These are phyloP conservation scores for Thalassoma bifasciatum DNA, from an alignment of 2,113 vertebrate species.

Conservation along the genomic window DNA sequence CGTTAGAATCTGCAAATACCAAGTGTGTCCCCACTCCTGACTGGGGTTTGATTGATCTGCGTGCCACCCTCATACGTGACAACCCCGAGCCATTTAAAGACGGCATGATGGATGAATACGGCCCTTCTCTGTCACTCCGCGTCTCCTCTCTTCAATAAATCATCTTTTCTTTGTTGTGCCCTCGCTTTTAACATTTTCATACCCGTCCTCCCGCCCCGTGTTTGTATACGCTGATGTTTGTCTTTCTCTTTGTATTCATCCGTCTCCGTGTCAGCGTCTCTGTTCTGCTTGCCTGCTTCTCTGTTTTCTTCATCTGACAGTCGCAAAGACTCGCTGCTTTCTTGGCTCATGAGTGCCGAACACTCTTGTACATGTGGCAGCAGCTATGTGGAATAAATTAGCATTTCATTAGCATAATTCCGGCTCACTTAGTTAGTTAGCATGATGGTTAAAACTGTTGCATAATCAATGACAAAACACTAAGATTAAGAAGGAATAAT, in stretches of 20 bases:
- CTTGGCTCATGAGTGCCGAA: slow-evolving; percentile 53
- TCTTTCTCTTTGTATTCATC: slow-evolving; percentile 57
- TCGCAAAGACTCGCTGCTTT: slow-evolving; percentile 53
- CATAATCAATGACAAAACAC: slow-evolving; percentile 32
- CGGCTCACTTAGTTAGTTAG: slow-evolving; percentile 36
- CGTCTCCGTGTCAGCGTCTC: slow-evolving; percentile 57
- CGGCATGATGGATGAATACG: slow-evolving; percentile 63
- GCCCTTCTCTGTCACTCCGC: slow-evolving; percentile 47
- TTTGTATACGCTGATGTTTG: slow-evolving; percentile 37
- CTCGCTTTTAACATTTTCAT: slow-evolving; percentile 42
- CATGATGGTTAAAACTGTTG: slow-evolving; percentile 38
- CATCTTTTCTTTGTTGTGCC: slow-evolving; percentile 17
- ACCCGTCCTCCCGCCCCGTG: slow-evolving; percentile 12
- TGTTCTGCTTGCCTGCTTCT: slow-evolving; percentile 61
- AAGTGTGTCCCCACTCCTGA: slow-evolving; percentile 22
- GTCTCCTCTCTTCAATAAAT: slow-evolving; percentile 59
- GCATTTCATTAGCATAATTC: slow-evolving; percentile 68
- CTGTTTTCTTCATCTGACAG: slow-evolving; percentile 60
- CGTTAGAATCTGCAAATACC: slow-evolving; percentile 7
- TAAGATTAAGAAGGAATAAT: slow-evolving; percentile 53
- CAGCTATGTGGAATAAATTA: slow-evolving; percentile 48
- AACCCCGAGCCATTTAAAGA: slow-evolving; percentile 63
- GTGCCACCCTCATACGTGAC: slow-evolving; percentile 39
- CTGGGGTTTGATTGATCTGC: slow-evolving; percentile 50
- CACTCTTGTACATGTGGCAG: slow-evolving; percentile 48